Conservation (phyloP, 53 echinoderm and acorn worm species). For the Glandiceps talaboti region DNA sequence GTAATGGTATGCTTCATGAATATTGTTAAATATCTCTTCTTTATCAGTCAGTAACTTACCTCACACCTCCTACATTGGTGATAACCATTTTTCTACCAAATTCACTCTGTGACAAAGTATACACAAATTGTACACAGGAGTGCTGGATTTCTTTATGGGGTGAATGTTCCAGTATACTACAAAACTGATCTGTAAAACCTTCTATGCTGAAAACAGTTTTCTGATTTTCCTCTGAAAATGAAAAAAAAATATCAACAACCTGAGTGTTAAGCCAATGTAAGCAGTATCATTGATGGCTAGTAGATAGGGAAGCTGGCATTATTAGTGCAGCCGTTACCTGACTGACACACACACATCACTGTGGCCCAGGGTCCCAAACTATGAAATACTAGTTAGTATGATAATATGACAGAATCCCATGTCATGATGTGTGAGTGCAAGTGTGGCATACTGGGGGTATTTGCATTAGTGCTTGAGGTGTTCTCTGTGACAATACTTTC, state of each 20-base stretch:
- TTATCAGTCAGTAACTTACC: conserved; percentile 21
- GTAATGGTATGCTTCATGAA: no score
- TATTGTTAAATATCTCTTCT: background rate
- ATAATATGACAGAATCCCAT: no score
- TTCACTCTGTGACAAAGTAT: conserved; percentile 23
- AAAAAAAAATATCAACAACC: background rate
- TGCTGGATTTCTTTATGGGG: background rate
- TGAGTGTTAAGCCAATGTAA: background rate
- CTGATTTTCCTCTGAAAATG: background rate
- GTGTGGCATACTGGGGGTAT: no score
- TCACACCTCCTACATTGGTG: conserved; percentile 34
- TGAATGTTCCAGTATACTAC: background rate
- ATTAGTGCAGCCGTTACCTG: no score
- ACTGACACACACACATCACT: no score
- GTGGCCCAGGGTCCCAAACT: no score
- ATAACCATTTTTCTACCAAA: conserved; percentile 34
- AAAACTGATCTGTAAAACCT: background rate
- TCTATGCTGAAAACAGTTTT: background rate
- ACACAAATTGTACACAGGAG: background rate
- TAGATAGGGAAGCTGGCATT: no score
- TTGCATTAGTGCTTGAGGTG: no score
- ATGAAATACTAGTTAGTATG: no score
- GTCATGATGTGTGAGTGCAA: no score
- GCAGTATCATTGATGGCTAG: no score
- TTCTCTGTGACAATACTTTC: no score